Evolutionary conservation across 2,888 invertebrate genomes (phyloP).

Genomic region (Amblyjoppa fuscipennis): DNA sequence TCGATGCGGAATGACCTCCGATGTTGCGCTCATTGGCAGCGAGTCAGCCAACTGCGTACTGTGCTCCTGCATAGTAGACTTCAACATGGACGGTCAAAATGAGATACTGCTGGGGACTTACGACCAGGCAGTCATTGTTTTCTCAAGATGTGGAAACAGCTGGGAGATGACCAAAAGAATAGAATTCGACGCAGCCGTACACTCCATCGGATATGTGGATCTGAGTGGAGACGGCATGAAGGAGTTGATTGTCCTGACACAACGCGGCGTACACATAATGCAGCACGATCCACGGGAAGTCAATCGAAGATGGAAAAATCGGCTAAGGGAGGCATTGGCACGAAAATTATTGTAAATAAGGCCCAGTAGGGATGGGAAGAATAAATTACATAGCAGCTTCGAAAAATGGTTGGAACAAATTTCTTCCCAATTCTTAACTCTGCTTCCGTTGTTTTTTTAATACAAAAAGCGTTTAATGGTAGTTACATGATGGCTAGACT

Average conservation of each 20-base stretch:
- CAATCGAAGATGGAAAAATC: constrained; percentile 76
- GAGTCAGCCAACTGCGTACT: constrained; percentile 87
- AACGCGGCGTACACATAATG: constrained; percentile 89
- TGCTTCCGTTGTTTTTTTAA: not conserved
- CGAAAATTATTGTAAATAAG: constrained; percentile 4
- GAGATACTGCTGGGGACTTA: constrained; percentile 91
- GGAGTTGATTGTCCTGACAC: constrained; percentile 89
- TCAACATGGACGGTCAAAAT: constrained; percentile 90
- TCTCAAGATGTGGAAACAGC: constrained; percentile 84
- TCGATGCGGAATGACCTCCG: constrained; percentile 85
- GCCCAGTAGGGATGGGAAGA: no score
- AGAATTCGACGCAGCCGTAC: constrained; percentile 88
- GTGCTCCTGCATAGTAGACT: constrained; percentile 89
- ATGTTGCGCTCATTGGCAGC: constrained; percentile 85
- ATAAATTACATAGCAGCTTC: not conserved
- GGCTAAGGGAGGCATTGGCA: constrained; percentile 65
- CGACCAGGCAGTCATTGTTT: constrained; percentile 87
- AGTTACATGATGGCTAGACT: not conserved
- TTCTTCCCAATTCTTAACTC: not conserved
- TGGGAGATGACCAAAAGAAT: constrained; percentile 86
- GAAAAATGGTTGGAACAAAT: not conserved
- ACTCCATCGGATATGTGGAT: constrained; percentile 88
- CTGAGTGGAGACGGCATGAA: constrained; percentile 89
- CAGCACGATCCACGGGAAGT: constrained; percentile 83
- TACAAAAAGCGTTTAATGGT: not conserved